phyloP scores from a whole-genome alignment of 2,113 vertebrate genomes.

The Erpornis zantholeuca region DNA sequence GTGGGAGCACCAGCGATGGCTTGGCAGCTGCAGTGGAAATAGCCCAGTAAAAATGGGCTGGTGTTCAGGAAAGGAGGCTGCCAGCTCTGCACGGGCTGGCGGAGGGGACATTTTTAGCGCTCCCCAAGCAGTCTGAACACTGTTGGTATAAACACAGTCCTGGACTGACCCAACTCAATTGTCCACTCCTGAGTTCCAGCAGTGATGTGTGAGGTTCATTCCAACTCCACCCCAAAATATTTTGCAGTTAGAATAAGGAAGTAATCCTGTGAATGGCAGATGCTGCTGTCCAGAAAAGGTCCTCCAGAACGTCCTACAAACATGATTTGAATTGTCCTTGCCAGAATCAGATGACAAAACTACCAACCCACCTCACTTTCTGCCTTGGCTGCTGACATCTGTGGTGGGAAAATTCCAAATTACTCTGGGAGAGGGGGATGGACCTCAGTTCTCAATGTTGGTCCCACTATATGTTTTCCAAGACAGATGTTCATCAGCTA shows the following conservation, averaged over 20 bases:
- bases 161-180: background rate
- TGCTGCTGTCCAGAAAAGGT: background rate
- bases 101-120: background rate
- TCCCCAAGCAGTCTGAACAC: background rate
- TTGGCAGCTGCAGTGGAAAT: background rate
- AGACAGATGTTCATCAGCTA: background rate
- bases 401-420: background rate
- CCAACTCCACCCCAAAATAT: background rate
- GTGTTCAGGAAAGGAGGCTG: background rate
- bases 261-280: background rate
- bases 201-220: background rate
- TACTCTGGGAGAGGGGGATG: background rate
- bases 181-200: background rate
- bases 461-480: accelerated
- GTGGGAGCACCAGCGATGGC: accelerated
- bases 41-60: background rate
- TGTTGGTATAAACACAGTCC: background rate
- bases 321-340: background rate
- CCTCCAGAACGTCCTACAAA: background rate
- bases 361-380: background rate
- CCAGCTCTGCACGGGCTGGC: background rate
- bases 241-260: background rate
- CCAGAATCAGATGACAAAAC: background rate
- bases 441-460: background rate
- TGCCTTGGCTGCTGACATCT: background rate